These are phyloP conservation scores for Leucania comma DNA, from an alignment of 2,888 invertebrate species.

Conservation along the genomic window DNA sequence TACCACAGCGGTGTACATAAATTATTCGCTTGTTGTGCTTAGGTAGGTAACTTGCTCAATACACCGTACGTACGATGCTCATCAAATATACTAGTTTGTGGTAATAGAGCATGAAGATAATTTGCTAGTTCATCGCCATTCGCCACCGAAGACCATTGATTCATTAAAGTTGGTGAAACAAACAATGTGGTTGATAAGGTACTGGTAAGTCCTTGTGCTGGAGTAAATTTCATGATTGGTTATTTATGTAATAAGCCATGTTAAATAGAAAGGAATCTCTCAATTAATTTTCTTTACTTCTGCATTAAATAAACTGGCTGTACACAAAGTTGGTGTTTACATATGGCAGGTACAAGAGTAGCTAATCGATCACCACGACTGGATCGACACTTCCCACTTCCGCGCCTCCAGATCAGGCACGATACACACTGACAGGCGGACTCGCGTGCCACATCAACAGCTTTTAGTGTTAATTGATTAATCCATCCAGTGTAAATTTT, in stretches of 20 bases:
- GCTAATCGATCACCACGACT: slow-evolving; percentile 46
- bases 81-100: slow-evolving; percentile 32
- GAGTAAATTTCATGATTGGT: too few relatives aligned
- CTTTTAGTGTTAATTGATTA: slow-evolving; percentile 15
- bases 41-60: slow-evolving; percentile 23
- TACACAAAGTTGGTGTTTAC: slow-evolving; percentile 5
- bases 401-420: slow-evolving; percentile 45
- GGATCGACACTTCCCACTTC: slow-evolving; percentile 57
- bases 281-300: slow-evolving; percentile 11
- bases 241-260: too few relatives aligned
- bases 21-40: slow-evolving; percentile 14
- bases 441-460: slow-evolving; percentile 14
- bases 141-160: slow-evolving; percentile 22
- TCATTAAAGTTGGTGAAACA: slow-evolving; percentile 12
- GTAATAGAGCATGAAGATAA: slow-evolving; percentile 47
- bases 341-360: slow-evolving; percentile 28
- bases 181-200: neutral
- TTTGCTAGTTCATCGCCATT: slow-evolving; percentile 27
- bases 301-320: slow-evolving; percentile 14
- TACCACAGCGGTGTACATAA: slow-evolving; percentile 1
- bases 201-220: neutral
- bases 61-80: slow-evolving; percentile 31
- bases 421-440: slow-evolving; percentile 18
- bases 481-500: slow-evolving; percentile 1
- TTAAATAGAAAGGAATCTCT: slow-evolving; percentile 1